Conservation (phyloP, 1,140 invertebrate species). For the Cyclina sinensis region DNA sequence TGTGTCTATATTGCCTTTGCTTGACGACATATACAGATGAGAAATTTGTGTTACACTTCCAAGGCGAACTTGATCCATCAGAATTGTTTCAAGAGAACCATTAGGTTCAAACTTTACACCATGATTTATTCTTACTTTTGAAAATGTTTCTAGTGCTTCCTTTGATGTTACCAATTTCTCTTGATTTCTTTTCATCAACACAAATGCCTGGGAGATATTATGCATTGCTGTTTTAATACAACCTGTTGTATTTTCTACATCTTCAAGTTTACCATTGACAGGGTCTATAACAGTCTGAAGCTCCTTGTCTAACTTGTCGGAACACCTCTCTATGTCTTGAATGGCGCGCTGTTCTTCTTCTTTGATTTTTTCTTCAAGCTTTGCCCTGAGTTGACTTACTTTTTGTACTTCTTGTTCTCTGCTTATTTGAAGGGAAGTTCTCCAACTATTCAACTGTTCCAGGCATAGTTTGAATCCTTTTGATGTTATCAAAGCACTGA, state of each 20-base stretch:
- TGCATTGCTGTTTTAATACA: background rate
- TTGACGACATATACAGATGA: background rate
- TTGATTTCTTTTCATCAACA: background rate
- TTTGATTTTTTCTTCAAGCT: background rate
- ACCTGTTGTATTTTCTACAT: background rate
- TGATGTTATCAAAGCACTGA: background rate
- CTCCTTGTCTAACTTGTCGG: background rate
- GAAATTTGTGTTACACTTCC: background rate
- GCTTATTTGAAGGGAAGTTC: background rate
- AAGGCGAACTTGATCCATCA: background rate
- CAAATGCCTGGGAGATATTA: background rate
- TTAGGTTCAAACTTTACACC: background rate
- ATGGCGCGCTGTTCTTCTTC: background rate
- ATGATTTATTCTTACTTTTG: background rate
- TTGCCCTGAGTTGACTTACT: background rate
- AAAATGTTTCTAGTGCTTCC: background rate
- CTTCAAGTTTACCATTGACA: background rate
- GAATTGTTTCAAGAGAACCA: background rate
- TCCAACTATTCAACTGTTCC: background rate
- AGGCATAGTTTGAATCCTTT: background rate
- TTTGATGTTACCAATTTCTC: background rate
- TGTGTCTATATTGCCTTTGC: background rate
- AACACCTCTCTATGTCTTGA: background rate
- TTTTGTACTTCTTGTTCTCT: background rate
- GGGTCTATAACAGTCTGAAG: background rate